Conservation (phyloP, 2,797 vertebrate species). For the Sebastes diaconus region DNA sequence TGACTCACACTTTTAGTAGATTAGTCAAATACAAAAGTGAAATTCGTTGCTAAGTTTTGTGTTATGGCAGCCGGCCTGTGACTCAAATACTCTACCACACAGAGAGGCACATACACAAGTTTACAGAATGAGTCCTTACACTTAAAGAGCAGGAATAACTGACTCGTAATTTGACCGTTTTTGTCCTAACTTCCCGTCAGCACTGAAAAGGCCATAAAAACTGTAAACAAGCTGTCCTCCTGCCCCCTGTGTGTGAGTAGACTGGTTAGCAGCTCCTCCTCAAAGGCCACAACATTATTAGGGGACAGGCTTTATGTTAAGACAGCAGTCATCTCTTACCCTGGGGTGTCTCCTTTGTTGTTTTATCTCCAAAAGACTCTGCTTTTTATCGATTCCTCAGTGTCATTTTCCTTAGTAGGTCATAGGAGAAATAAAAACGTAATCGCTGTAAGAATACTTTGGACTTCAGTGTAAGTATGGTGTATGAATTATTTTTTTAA, state of each 20-base stretch:
- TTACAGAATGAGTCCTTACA: constrained; percentile 3
- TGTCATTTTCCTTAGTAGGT: not conserved
- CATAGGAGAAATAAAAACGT: not conserved
- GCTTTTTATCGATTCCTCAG: not conserved
- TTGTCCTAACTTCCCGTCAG: constrained; percentile 17
- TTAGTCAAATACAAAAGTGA: not conserved
- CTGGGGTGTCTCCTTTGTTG: not conserved
- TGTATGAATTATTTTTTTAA: too few species aligned
- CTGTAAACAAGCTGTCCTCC: constrained; percentile 23
- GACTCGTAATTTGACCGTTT: not conserved
- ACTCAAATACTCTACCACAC: not conserved
- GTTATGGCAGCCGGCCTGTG: not conserved
- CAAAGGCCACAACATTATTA: constrained; percentile 34
- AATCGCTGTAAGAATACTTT: not conserved
- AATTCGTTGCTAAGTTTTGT: constrained; percentile 5
- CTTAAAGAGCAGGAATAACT: constrained; percentile 5
- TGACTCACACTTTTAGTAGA: not conserved
- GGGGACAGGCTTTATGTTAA: constrained; percentile 41
- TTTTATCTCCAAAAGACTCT: not conserved
- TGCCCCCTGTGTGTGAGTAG: not conserved
- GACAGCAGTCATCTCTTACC: not conserved
- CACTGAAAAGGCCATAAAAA: constrained; percentile 19
- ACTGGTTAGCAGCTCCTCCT: constrained; percentile 30
- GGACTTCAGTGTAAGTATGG: not conserved
- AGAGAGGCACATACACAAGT: not conserved